Evolutionary conservation across 2,113 vertebrate species (phyloP), one percentile per base, ranked within the genome.

Genomic region (Loxodonta africana): DNA sequence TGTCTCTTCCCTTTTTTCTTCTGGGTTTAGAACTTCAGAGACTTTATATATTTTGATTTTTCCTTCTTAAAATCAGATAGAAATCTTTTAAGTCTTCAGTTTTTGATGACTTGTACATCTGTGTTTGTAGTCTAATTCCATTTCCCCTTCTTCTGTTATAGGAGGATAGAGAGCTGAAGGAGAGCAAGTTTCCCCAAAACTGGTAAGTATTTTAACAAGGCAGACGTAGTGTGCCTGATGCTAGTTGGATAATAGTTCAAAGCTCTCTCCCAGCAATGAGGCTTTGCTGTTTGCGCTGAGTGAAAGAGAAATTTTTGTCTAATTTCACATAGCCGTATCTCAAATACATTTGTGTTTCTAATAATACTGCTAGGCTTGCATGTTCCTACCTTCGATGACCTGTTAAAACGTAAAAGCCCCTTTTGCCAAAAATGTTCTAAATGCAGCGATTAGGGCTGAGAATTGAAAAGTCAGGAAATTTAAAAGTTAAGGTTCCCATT

Each of bases 91-190:
- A 23, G 8, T 60, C 18, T 44, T 57, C 82, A 37, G 41, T 96
- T 93, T 95, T 88, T 74, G 84, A 30, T 98, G 94, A 95, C 63
- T 85, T 95, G 30, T 93, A 80, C 97, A 57, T 95, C 4, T 97
- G 95, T 95, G 53, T 98, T 88, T 98, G 83, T 95, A 60, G 67
- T 53, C 18, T 97, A 91, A 98, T 97, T 69, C 17, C 78, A 1
- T 93, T 93, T 88, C 94, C 51, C 67, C 53, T 98, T 91, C 73
- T 98, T 97, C 67, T 98, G 84, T 98, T 98, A 18, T 65, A 99
- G 98, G 98, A 96, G 94, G 89, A 95, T 98, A 95, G 94, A 98
- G 91, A 98, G 93, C 97, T 98, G 98, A 98, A 98, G 96, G 97
- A 91, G 96, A 98, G 95, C 90, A 78, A 96, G 81, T 97, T 97